Conservation (phyloP, 2,888 invertebrate genomes). For the Drosophila sordidapex region DNA sequence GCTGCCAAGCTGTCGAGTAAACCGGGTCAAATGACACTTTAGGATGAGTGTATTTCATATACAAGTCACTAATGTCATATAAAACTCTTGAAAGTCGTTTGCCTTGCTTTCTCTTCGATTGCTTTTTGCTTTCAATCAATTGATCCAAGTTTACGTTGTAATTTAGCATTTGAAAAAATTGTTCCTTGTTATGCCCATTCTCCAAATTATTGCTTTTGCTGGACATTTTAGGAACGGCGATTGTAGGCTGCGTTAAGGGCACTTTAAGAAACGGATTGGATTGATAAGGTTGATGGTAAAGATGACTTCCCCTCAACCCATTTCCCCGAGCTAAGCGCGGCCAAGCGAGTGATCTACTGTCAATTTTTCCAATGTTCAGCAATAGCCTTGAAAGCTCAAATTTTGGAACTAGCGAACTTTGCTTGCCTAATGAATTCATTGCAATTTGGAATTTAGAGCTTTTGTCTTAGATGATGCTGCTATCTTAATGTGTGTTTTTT, state of each 20-base stretch:
- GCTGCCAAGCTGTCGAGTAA: background rate
- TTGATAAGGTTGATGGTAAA: background rate
- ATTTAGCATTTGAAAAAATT: constrained; percentile 22
- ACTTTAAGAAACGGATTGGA: background rate
- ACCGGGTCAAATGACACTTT: background rate
- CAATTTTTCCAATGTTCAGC: constrained; percentile 19
- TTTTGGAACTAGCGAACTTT: background rate
- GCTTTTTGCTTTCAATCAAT: constrained; percentile 3
- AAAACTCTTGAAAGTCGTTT: background rate
- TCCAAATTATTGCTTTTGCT: background rate
- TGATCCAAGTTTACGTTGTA: constrained; percentile 1
- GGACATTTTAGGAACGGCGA: background rate
- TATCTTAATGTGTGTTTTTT: background rate
- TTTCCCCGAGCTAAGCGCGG: constrained; percentile 9
- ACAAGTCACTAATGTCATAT: background rate
- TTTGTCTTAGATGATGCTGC: background rate
- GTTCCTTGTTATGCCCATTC: constrained; percentile 7
- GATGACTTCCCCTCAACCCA: background rate
- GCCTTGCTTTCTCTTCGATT: background rate
- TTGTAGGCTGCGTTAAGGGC: constrained; percentile 1
- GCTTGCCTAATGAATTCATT: constrained; percentile 12
- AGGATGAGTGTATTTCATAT: background rate
- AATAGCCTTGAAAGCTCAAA: constrained; percentile 14
- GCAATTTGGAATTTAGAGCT: constrained; percentile 39
- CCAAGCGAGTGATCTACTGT: constrained; percentile 33